These are phyloP conservation scores for Drosophila antonietae DNA, from an alignment of 2,888 invertebrate genomes.

Conservation along the genomic window DNA sequence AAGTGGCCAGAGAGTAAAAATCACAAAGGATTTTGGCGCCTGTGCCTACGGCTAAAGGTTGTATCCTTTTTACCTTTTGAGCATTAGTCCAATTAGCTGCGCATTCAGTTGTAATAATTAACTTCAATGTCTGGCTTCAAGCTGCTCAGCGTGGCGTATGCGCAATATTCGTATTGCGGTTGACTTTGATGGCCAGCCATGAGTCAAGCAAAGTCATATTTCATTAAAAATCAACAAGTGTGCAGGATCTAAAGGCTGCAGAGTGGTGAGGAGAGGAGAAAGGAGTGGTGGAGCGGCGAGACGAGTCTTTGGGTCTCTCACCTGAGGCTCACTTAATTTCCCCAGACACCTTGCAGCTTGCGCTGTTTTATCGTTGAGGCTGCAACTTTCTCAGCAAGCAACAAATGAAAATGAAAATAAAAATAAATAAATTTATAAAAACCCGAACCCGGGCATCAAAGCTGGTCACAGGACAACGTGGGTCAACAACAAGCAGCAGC, in stretches of 20 bases:
- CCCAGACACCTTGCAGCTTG: constrained; percentile 65
- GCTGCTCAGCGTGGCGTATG: constrained; percentile 71
- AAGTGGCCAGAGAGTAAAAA: not conserved
- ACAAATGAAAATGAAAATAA: constrained; percentile 35
- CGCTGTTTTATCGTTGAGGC: constrained; percentile 13
- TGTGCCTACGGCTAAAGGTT: constrained; percentile 12
- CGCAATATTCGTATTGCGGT: constrained; percentile 54
- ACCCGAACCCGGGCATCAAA: constrained; percentile 15
- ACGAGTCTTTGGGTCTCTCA: constrained; percentile 18
- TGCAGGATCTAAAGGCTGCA: not conserved
- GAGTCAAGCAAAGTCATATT: constrained; percentile 56
- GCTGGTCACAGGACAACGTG: constrained; percentile 27
- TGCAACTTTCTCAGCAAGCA: constrained; percentile 35
- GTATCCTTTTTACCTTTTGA: constrained; percentile 12
- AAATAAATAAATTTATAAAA: constrained; percentile 35
- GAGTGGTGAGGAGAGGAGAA: not conserved
- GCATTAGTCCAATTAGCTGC: constrained; percentile 61
- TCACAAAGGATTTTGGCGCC: constrained; percentile 25
- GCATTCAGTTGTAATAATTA: constrained; percentile 65
- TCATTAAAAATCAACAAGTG: constrained; percentile 61
- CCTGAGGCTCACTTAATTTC: constrained; percentile 74
- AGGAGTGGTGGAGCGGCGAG: not conserved
- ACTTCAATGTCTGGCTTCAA: constrained; percentile 39
- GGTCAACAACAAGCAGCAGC: constrained; percentile 36
- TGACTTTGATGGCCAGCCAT: constrained; percentile 46